Evolutionary conservation across 2,888 invertebrate species (phyloP), one percentile per base, ranked within the genome.

Genomic region (Trilocha varians): DNA sequence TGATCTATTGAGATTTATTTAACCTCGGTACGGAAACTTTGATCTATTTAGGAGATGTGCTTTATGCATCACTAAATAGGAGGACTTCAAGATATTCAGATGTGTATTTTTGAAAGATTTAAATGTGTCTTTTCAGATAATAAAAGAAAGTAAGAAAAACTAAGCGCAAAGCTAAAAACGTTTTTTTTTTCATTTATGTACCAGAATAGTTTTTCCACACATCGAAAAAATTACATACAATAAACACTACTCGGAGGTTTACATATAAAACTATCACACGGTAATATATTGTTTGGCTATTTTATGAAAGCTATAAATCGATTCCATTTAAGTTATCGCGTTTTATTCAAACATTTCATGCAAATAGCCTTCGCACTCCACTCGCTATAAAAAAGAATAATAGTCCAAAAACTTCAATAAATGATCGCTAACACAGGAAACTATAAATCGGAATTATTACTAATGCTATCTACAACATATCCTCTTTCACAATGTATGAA

Each of bases 311-410:
- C n/a, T n/a, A n/a, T 25, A 25, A 25, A 25, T 50, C 42, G 11
- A 25, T 25, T 25, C 25, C 25, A 25, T 25, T 25, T 25, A 25
- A 11, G 25, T 55, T 57, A 62, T 55, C 51, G 56, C 49, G 53
- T 56, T 51, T 51, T 45, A 44, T 35, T 45, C 45, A 49, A 48
- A 61, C 52, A 56, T 55, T 60, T 61, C 52, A 53, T 54, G 48
- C 49, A 47, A 65, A 68, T 55, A 62, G 55, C 52, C 37, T 48
- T 50, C 46, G 32, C 32, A 32, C 43, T 43, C 38, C 32, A 14
- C 43, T 43, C 49, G 53, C 57, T 57, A 59, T 68, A 68, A 68
- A 68, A 62, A 59, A 59, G 66, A 65, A 48, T 53, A 57, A 67
- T 59, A 46, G 50, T 54, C 46, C 43, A 51, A 44, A 41, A 49